Evolutionary conservation across 2,888 invertebrate genomes (phyloP).

Genomic region (Sphecodes monilicornis): DNA sequence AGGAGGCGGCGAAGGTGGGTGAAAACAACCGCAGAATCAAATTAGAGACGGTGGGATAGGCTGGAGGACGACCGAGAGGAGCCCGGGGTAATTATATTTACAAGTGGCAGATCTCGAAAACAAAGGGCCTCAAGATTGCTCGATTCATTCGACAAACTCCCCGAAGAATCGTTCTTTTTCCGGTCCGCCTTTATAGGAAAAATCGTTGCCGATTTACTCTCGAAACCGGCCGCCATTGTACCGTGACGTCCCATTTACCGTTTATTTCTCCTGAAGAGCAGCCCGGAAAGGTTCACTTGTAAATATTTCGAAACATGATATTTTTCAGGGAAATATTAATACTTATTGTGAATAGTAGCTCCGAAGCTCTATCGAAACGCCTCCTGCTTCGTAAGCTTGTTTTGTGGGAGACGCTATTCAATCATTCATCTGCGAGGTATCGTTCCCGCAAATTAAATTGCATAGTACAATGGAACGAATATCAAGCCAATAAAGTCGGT

Average conservation of each 20-base stretch:
- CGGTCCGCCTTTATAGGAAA: constrained; percentile 36
- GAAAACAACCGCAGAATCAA: constrained; percentile 84
- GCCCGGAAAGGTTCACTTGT: background rate
- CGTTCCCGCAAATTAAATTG: constrained; percentile 23
- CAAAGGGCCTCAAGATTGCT: constrained; percentile 83
- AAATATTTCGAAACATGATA: background rate
- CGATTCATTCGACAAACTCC: constrained; percentile 81
- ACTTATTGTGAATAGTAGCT: background rate
- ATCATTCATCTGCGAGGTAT: background rate
- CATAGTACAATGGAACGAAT: background rate
- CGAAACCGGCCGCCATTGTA: constrained; percentile 32
- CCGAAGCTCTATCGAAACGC: background rate
- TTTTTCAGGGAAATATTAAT: background rate
- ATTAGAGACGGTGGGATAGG: constrained; percentile 77
- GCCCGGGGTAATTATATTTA: constrained; percentile 83
- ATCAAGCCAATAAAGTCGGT: constrained; percentile 17
- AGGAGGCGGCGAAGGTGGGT: constrained; percentile 70
- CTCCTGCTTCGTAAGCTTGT: background rate
- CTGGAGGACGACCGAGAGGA: constrained; percentile 51
- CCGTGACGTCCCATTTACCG: constrained; percentile 35
- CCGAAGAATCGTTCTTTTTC: constrained; percentile 60
- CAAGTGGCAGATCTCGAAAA: constrained; percentile 83
- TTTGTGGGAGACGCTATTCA: background rate
- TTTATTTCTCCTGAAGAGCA: background rate
- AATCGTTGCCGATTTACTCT: constrained; percentile 53